Evolutionary conservation across 2,113 vertebrate genomes (phyloP).

Genomic region (Crotalus horridus): DNA sequence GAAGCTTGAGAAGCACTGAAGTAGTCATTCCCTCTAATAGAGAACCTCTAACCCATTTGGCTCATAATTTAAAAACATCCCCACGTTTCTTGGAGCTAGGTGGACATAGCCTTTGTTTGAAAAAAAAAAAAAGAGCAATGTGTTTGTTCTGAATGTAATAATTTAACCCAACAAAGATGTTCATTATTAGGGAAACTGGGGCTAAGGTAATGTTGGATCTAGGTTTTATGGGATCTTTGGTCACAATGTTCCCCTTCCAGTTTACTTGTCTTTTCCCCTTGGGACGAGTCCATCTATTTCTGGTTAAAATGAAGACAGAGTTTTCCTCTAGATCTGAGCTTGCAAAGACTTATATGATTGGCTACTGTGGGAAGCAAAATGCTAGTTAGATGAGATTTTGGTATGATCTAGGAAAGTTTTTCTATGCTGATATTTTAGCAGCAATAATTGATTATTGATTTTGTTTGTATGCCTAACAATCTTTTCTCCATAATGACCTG

Average conservation of each 20-base stretch:
- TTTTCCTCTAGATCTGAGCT: background rate
- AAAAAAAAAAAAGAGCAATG: background rate
- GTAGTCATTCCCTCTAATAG: background rate
- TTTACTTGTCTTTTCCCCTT: background rate
- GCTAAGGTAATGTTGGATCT: background rate
- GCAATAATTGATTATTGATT: background rate
- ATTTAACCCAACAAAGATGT: background rate
- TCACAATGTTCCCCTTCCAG: background rate
- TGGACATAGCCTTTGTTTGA: background rate
- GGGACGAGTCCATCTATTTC: background rate
- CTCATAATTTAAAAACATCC: background rate
- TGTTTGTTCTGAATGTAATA: background rate
- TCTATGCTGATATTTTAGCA: background rate
- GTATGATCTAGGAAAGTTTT: background rate
- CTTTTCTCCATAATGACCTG: background rate
- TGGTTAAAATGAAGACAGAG: background rate
- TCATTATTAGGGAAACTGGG: too few species aligned
- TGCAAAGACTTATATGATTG: background rate
- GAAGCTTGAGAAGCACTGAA: background rate
- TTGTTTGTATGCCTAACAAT: background rate
- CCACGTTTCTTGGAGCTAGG: background rate
- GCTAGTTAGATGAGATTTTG: background rate
- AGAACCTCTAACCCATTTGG: background rate
- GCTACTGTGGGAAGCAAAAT: background rate
- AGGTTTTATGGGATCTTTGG: background rate